These are phyloP conservation scores for Genyomyrus donnyi DNA, from an alignment of 2,113 vertebrate genomes.

Conservation along the genomic window DNA sequence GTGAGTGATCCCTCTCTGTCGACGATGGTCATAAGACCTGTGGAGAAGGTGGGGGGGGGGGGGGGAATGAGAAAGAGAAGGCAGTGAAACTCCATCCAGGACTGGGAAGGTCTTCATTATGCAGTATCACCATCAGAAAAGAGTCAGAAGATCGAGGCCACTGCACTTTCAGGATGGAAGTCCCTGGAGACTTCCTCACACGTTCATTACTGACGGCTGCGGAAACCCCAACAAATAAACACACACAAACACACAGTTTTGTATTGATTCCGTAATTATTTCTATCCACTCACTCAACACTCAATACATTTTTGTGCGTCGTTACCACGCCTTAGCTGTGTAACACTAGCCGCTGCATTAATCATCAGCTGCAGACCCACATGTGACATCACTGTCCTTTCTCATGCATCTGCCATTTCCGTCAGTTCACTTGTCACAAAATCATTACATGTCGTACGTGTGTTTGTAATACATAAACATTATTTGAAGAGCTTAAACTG, in stretches of 20 bases:
- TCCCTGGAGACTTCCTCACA: neutral
- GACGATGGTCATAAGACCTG: conserved; percentile 17
- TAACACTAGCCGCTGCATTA: neutral
- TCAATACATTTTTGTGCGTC: neutral
- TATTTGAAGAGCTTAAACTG: neutral
- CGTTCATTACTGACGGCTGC: neutral
- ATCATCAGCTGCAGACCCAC: neutral
- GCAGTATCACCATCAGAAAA: neutral
- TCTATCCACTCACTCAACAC: neutral
- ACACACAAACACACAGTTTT: neutral
- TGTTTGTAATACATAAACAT: neutral
- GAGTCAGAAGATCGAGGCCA: neutral
- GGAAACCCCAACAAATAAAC: neutral
- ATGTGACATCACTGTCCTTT: neutral
- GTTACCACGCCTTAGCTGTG: neutral
- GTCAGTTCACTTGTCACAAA: neutral
- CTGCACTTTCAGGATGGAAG: neutral
- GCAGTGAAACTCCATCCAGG: neutral
- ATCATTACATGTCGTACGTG: neutral
- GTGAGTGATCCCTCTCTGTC: conserved; percentile 5
- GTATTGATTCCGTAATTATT: neutral
- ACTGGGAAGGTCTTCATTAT: neutral
- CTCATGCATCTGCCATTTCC: neutral
- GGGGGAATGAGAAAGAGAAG: no score
- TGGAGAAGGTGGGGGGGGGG: neutral